A percentile compares a stretch with the other conserved stretches of the same genome.
These are phyloP conservation scores for Megastigmus dorsalis DNA, from an alignment of 2,888 invertebrate species.

Conservation along the genomic window DNA sequence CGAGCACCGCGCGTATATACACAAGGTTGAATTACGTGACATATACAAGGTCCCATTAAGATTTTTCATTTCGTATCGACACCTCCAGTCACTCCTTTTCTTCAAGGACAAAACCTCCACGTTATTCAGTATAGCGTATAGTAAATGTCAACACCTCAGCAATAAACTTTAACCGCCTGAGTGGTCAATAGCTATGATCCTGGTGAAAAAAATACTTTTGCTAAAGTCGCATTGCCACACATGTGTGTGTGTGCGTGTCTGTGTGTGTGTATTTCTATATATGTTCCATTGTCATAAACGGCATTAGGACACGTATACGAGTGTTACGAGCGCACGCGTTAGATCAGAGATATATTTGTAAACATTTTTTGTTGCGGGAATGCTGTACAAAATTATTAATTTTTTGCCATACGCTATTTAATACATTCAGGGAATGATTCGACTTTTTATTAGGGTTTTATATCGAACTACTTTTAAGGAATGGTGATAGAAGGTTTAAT, in stretches of 20 bases:
- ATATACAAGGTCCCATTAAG: conserved; percentile 34
- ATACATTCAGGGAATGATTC: too few relatives aligned
- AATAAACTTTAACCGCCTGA: conserved; percentile 31
- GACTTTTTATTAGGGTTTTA: too few relatives aligned
- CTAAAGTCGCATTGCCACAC: not conserved
- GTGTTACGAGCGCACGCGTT: too few relatives aligned
- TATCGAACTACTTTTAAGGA: too few relatives aligned
- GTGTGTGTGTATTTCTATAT: too few relatives aligned
- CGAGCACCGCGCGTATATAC: not conserved
- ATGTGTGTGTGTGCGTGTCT: too few relatives aligned
- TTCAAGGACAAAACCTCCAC: conserved; percentile 20
- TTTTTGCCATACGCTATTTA: too few relatives aligned
- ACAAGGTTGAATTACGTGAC: conserved; percentile 30
- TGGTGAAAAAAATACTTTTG: conserved; percentile 10
- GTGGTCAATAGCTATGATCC: conserved; percentile 19
- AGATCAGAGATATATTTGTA: too few relatives aligned
- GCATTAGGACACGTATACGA: not conserved
- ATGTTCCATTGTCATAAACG: not conserved
- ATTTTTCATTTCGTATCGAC: conserved; percentile 39
- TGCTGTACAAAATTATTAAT: too few relatives aligned
- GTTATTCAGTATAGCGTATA: not conserved
- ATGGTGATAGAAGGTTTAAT: too few relatives aligned
- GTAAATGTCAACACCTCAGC: conserved; percentile 32
- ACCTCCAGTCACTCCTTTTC: conserved; percentile 38
- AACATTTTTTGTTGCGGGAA: too few relatives aligned